Percentiles rank a stretch among this genome's conserved stretches.
Evolutionary conservation across 2,888 invertebrate species (phyloP).

Genomic region (Andrena minutula): DNA sequence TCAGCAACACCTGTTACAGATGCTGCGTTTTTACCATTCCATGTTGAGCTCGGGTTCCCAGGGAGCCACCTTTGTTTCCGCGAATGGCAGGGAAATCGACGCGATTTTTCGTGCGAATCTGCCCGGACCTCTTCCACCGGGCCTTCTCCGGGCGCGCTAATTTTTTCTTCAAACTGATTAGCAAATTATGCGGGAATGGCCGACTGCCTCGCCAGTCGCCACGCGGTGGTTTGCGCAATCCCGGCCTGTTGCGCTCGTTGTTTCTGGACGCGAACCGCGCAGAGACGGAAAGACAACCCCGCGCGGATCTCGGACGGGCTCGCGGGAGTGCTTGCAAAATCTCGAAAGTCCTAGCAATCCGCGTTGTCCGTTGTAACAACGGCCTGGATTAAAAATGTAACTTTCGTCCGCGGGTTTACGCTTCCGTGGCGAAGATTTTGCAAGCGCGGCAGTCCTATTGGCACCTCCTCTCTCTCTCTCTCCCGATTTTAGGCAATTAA

Average conservation of each 20-base stretch:
- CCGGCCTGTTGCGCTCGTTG: constrained; percentile 44
- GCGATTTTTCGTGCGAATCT: constrained; percentile 24
- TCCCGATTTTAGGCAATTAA: not conserved
- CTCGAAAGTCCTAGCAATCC: constrained; percentile 81
- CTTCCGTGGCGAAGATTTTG: constrained; percentile 24
- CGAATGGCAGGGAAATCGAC: constrained; percentile 3
- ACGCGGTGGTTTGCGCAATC: constrained; percentile 69
- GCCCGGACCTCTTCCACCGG: no score
- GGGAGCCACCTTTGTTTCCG: constrained; percentile 14
- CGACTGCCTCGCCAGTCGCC: constrained; percentile 58
- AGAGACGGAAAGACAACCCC: constrained; percentile 58
- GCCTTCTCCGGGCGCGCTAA: constrained; percentile 13
- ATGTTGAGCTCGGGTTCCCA: constrained; percentile 14
- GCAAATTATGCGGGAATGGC: constrained; percentile 72
- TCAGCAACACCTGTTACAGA: constrained; percentile 12
- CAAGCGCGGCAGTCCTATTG: not conserved
- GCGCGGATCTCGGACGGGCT: constrained; percentile 70
- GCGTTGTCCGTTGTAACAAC: constrained; percentile 76
- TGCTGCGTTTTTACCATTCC: not conserved
- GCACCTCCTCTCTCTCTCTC: not conserved
- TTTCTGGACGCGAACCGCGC: constrained; percentile 34
- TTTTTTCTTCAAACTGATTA: constrained; percentile 73
- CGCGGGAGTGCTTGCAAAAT: constrained; percentile 75
- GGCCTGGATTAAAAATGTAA: constrained; percentile 59
- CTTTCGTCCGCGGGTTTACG: constrained; percentile 48